Base-by-base conservation (phyloP, 2,113 vertebrate genomes). In the Zosterops japonicus region DNA sequence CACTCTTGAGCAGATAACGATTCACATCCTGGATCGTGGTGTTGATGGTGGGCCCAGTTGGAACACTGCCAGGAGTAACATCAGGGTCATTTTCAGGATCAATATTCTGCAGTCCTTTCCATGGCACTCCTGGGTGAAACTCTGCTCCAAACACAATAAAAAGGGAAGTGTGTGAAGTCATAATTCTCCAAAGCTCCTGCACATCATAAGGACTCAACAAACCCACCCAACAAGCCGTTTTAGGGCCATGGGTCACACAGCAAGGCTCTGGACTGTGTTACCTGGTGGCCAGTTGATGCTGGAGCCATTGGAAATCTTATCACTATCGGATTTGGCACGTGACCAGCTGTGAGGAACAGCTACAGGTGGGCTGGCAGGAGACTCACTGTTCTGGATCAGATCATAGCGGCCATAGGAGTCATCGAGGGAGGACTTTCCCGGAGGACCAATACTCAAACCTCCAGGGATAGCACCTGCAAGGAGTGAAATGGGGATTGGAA, bases 221-320 rank as follows among this genome's bases (percentile, higher is more conserved):
- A 39, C 6, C 29, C 72, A 63, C 7, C 8, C 17, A 22, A 28
- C 2, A 5, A 4, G 0, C 2, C 0, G 0, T n/a, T 78, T 71
- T 12, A 56, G 74, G 49, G 78, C 52, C 42, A n/a, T 2, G 16
- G n/a, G 28, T 7, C 44, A 14, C 79, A 77, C 23, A 24, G 0
- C 1, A 65, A 69, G 6, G 19, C 52, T 71, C 52, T 64, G 44
- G 7, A 2, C 15, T 68, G 71, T 27, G 89, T 98, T 95, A 99
- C 99, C 99, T 98, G 99, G 99, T 94, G 99, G 99, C 99, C 99
- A 99, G 98, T 98, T 99, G 80, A 99, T 99, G 97, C 99, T 99
- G 97, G 98, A 99, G 94, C 99, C 99, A 28, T 99, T 99, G 90
- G 99, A 98, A 96, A 99, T 98, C 97, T 99, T 99, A 89, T 99